phyloP scores from a whole-genome alignment of 2,797 vertebrate genomes.

The Furcifer pardalis region DNA sequence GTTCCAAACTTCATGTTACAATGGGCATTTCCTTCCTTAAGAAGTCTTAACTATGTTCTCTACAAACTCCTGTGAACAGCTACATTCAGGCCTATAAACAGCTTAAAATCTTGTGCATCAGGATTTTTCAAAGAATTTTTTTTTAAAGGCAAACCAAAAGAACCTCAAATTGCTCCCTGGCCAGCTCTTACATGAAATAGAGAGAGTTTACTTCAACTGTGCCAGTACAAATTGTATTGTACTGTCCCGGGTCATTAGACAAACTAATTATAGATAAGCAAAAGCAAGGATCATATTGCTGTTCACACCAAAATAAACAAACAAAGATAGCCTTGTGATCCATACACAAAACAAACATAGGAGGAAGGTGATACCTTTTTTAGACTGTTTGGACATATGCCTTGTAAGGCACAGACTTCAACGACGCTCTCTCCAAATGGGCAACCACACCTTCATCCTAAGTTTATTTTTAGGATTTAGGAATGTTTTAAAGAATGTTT shows the following conservation, averaged over 20 bases:
- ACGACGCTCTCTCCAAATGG: no score
- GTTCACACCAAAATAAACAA: background rate
- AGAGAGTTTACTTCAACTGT: background rate
- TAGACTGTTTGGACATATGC: no score
- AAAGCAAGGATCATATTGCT: background rate
- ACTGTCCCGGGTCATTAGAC: slow-evolving; percentile 21
- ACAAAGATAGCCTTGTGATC: no score
- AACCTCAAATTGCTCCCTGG: background rate
- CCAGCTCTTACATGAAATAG: background rate
- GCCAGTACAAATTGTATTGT: background rate
- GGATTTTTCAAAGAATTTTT: background rate
- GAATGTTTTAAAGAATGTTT: no score
- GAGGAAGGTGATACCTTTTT: no score
- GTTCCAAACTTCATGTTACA: no score
- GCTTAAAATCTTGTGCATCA: background rate
- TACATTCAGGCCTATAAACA: background rate
- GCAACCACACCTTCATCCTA: no score
- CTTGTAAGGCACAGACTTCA: no score
- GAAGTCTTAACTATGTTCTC: no score
- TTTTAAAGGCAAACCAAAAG: background rate
- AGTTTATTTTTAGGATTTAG: no score
- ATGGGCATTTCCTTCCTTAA: no score
- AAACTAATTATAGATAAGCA: slow-evolving; percentile 32
- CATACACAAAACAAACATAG: no score
- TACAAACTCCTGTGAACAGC: background rate